Percentiles rank a stretch among this genome's conserved stretches.
These are phyloP conservation scores for Nemapogon koenigi DNA, from an alignment of 2,888 invertebrate genomes.

Conservation along the genomic window DNA sequence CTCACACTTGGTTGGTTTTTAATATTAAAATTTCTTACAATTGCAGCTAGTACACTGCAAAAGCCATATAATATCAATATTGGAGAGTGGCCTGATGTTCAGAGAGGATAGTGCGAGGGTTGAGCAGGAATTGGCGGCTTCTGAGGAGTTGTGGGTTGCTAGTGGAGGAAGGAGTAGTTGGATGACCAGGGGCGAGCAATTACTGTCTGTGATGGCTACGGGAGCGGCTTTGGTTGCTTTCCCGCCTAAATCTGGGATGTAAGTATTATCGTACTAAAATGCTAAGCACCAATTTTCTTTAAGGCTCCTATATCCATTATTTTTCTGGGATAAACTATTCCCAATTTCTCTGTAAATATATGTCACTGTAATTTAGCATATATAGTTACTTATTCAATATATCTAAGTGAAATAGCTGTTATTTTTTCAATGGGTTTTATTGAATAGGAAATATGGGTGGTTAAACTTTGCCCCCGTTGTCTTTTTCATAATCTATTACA, in stretches of 20 bases:
- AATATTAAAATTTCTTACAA: background rate
- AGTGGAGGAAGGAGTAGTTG: slow-evolving; percentile 34
- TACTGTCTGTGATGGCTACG: slow-evolving; percentile 18
- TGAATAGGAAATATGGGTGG: too few relatives aligned
- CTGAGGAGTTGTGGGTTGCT: slow-evolving; percentile 28
- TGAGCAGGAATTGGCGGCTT: slow-evolving; percentile 38
- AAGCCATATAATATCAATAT: slow-evolving; percentile 35
- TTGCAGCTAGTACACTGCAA: slow-evolving; percentile 38
- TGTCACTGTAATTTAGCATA: too few relatives aligned
- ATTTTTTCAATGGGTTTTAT: too few relatives aligned
- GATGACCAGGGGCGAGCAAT: slow-evolving; percentile 38
- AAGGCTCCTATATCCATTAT: too few relatives aligned
- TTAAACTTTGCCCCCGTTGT: too few relatives aligned
- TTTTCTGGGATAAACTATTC: too few relatives aligned
- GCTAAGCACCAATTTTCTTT: too few relatives aligned
- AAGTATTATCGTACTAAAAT: background rate
- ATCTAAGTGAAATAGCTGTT: too few relatives aligned
- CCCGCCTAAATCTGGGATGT: slow-evolving; percentile 27
- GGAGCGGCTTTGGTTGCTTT: slow-evolving; percentile 23
- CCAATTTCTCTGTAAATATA: too few relatives aligned
- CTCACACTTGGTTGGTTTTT: too few relatives aligned
- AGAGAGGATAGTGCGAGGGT: slow-evolving; percentile 47
- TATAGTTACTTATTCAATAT: too few relatives aligned
- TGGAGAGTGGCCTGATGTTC: slow-evolving; percentile 51
- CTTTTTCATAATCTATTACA: too few relatives aligned